Evolutionary conservation across 2,113 vertebrate genomes (phyloP).

Genomic region (Nerophis ophidion): DNA sequence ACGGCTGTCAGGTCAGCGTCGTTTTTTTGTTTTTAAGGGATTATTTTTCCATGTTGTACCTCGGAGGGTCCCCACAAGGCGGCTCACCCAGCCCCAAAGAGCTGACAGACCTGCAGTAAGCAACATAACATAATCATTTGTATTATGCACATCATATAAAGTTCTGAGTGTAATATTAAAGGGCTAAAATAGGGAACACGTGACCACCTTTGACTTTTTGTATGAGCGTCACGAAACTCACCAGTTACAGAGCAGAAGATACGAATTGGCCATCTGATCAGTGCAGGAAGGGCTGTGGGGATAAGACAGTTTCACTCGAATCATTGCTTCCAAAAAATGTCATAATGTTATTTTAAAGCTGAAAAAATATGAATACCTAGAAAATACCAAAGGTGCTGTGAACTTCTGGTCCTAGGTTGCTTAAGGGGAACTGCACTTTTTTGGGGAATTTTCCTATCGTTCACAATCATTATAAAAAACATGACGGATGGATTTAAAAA

Average conservation of each 20-base stretch:
- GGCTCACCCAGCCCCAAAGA: constrained; percentile 62
- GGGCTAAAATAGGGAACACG: background rate
- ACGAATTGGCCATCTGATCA: constrained; percentile 63
- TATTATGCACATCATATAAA: background rate
- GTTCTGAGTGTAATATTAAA: background rate
- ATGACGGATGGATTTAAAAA: too few species aligned
- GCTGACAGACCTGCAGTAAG: constrained; percentile 47
- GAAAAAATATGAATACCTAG: too few species aligned
- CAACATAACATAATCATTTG: background rate
- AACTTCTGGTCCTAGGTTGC: too few species aligned
- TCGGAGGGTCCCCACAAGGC: constrained; percentile 54
- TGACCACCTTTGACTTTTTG: background rate
- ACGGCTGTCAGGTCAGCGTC: background rate
- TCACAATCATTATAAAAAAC: too few species aligned
- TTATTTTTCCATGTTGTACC: constrained; percentile 29
- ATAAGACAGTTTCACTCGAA: constrained; percentile 1
- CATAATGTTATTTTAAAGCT: too few species aligned
- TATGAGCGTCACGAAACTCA: constrained; percentile 25
- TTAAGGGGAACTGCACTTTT: too few species aligned
- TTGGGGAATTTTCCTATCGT: too few species aligned
- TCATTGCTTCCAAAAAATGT: background rate
- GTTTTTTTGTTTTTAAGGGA: background rate
- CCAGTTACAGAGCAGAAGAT: constrained; percentile 64
- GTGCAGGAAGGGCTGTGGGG: constrained; percentile 51
- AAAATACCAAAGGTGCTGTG: too few species aligned